These are phyloP conservation scores for Columbina picui DNA, from an alignment of 2,113 vertebrate genomes.

Conservation along the genomic window DNA sequence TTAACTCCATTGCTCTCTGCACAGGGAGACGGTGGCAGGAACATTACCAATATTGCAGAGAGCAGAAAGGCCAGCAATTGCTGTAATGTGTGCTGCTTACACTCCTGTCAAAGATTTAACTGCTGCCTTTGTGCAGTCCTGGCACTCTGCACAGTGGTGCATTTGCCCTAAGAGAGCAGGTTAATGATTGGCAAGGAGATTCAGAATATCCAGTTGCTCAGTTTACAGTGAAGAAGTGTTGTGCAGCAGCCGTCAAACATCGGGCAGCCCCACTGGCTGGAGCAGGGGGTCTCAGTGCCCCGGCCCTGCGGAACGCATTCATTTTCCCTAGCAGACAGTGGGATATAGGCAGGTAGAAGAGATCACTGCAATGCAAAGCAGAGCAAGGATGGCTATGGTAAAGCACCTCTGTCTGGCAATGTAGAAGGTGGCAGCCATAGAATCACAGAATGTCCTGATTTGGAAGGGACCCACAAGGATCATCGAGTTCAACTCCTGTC, in stretches of 20 bases:
- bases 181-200: not conserved
- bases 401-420: not conserved
- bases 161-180: not conserved
- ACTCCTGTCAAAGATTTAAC: not conserved
- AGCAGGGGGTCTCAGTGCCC: not conserved
- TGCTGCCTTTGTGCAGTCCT: not conserved
- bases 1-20: slow-evolving; percentile 24
- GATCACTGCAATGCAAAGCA: not conserved
- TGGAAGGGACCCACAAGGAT: too few species aligned
- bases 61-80: not conserved
- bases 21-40: not conserved
- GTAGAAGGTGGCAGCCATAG: not conserved
- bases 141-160: not conserved
- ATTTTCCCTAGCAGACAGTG: not conserved
- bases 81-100: not conserved
- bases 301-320: not conserved
- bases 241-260: not conserved
- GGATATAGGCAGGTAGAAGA: not conserved
- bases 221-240: not conserved
- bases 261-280: not conserved
- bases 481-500: too few species aligned
- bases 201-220: not conserved
- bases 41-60: not conserved
- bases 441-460: too few species aligned
- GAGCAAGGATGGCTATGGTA: not conserved